A percentile compares a stretch with the other conserved stretches of the same genome.
These are phyloP conservation scores for Colletes latitarsis DNA, from an alignment of 1,140 invertebrate species.

Conservation along the genomic window DNA sequence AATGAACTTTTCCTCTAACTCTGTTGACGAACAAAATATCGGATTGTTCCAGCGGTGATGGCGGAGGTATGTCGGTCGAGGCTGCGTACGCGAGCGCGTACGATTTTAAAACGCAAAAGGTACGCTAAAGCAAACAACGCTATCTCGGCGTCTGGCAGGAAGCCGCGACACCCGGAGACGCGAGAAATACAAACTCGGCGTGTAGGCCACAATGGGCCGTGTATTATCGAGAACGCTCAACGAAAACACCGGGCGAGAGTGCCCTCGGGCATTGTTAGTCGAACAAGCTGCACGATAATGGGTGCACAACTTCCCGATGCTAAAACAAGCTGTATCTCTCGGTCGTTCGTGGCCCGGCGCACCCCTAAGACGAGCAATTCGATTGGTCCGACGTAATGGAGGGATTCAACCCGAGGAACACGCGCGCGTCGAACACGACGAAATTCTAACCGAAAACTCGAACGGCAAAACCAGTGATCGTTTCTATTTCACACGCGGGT, in stretches of 20 bases:
- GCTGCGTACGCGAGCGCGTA: no score
- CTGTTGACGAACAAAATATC: no score
- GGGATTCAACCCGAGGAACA: neutral
- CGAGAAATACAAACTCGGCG: neutral
- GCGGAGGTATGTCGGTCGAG: no score
- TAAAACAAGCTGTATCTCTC: conserved; percentile 15
- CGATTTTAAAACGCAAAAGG: no score
- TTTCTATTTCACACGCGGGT: neutral
- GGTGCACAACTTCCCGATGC: conserved; percentile 26
- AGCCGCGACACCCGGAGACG: neutral
- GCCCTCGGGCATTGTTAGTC: conserved; percentile 33
- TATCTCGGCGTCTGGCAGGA: neutral
- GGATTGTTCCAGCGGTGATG: no score
- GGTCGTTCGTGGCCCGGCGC: no score
- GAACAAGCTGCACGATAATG: conserved; percentile 43
- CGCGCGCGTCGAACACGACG: neutral
- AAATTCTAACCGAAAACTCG: conserved; percentile 16
- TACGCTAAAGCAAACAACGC: neutral
- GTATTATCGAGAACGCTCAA: conserved; percentile 26
- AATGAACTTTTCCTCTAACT: no score
- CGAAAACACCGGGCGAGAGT: conserved; percentile 31
- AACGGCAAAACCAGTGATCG: conserved; percentile 17
- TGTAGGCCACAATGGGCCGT: neutral
- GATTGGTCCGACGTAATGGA: neutral
- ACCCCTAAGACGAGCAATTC: neutral